Evolutionary conservation across 2,797 vertebrate species (phyloP).

Genomic region (Acrossocheilus wenchowensis): DNA sequence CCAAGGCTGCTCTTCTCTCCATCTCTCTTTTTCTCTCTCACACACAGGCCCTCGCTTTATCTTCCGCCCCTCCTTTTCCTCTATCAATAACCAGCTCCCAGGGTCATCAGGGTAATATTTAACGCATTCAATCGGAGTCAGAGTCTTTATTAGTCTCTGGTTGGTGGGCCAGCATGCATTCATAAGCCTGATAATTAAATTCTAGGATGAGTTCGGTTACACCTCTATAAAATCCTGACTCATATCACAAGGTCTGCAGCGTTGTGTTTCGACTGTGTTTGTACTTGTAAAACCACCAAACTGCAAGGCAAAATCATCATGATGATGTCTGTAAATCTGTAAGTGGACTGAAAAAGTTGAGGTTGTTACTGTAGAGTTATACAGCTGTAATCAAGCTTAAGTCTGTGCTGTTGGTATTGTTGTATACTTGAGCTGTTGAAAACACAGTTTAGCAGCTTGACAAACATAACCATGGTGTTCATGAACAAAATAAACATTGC

Average conservation of each 20-base stretch:
- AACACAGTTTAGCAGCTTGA: neutral
- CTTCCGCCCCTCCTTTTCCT: constrained; percentile 9
- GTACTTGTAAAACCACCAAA: neutral
- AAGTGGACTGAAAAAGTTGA: neutral
- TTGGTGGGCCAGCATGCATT: constrained; percentile 27
- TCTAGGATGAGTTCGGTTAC: constrained; percentile 27
- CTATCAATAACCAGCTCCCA: constrained; percentile 53
- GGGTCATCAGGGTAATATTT: constrained; percentile 56
- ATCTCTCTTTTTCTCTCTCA: constrained; percentile 39
- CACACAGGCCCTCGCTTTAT: neutral
- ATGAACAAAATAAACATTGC: neutral
- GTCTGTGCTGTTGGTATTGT: neutral
- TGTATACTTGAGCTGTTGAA: neutral
- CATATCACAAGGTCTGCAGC: neutral
- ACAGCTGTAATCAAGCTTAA: neutral
- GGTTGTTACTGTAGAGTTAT: neutral
- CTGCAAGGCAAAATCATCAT: neutral
- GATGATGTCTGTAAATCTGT: neutral
- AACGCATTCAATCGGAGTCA: constrained; percentile 45
- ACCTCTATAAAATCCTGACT: constrained; percentile 15
- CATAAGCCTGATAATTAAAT: constrained; percentile 50
- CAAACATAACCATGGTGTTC: neutral
- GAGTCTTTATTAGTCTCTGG: constrained; percentile 57
- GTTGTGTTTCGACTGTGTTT: neutral
- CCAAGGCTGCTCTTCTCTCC: constrained; percentile 50